Evolutionary conservation across 2,797 vertebrate genomes (phyloP), one percentile per base, ranked within the genome.

Genomic region (Bovichtus diacanthus): DNA sequence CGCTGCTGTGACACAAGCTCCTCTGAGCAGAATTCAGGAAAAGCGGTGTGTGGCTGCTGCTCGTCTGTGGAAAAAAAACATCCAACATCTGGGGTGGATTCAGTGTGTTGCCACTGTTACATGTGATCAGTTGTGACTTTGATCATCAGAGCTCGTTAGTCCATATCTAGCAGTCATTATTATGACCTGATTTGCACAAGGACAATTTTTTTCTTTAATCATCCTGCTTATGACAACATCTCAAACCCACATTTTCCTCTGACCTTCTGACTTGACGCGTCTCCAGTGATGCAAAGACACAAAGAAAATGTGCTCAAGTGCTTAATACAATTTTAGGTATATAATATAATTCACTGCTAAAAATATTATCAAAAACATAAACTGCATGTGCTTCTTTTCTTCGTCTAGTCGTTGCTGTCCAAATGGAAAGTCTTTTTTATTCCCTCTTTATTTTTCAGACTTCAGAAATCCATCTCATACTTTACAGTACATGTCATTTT

Each of bases 1-100:
- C 29, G 25, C 82, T 72, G 15, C 46, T 41, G 44, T 61, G 75
- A 69, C 76, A 60, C 63, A 21, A 74, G 83, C 76, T 72, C 46
- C 12, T 6, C 41, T 36, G 80, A 80, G 69, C 55, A 72, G 72
- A 67, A 69, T n/a, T 39, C 50, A 69, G n/a, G 64, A 56, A 43
- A 47, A 68, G 62, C 16, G 41, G 51, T 63, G 53, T 2, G 16
- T 64, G 68, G 46, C 46, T 44, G 56, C 38, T 34, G 63, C 44
- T 41, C 55, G 51, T 36, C 60, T 41, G 8, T 25, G 43, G 44
- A 61, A 47, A 36, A 27, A 70, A 27, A 55, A 0, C 36, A 13
- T 13, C 62, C 43, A 70, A 66, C 27, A 66, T 49, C 23, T 60
- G 39, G 13, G n/a, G 36, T 53, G 50, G 34, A 51, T 55, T 50